Conservation (phyloP, 2,113 vertebrate species). For the Chionis minor region DNA sequence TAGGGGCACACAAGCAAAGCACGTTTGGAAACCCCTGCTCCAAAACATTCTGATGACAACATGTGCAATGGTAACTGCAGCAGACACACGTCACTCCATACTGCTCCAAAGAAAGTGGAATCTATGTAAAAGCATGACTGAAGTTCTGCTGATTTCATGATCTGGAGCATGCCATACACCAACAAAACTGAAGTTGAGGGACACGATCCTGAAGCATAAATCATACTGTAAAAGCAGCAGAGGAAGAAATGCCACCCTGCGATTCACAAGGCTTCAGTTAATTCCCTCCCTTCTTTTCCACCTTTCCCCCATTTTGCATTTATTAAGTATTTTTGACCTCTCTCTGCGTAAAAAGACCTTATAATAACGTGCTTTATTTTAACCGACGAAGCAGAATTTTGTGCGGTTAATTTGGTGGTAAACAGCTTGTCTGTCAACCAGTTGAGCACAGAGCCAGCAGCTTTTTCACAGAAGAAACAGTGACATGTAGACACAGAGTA, state of each 20-base stretch:
- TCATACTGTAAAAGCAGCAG: constrained; percentile 47
- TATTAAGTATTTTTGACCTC: constrained; percentile 32
- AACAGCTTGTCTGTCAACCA: background rate
- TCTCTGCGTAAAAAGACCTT: constrained; percentile 25
- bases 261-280: background rate
- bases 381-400: background rate
- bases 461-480: background rate
- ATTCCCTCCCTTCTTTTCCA: background rate
- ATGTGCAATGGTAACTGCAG: constrained; percentile 6
- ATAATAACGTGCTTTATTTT: background rate
- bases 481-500: background rate
- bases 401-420: background rate
- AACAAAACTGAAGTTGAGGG: constrained; percentile 34
- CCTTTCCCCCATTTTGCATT: background rate
- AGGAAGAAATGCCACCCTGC: constrained; percentile 48
- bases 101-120: background rate
- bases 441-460: background rate
- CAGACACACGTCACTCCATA: background rate
- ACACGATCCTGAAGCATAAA: constrained; percentile 25
- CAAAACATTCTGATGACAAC: background rate
- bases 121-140: constrained; percentile 59
- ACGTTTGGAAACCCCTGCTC: constrained; percentile 52
- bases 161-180: constrained; percentile 24
- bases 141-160: constrained; percentile 11
- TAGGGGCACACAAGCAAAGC: background rate